A percentile compares a stretch with the other conserved stretches of the same genome.
Conservation (phyloP, 1,140 invertebrate species). For the Apolygus lucorum region DNA sequence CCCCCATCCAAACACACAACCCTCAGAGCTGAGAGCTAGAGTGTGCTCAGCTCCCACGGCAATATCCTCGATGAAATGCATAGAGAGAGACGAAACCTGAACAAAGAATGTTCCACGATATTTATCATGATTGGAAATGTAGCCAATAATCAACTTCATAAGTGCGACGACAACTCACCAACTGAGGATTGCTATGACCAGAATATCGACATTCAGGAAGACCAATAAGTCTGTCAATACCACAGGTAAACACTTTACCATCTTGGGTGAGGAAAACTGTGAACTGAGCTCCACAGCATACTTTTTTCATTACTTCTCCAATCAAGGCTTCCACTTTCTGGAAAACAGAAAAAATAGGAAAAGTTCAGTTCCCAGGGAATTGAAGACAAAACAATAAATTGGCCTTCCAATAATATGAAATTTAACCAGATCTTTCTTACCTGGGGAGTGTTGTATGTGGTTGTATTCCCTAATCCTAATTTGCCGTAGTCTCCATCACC, state of each 20-base stretch:
- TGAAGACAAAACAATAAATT: too few species aligned
- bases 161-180: slow-evolving; percentile 30
- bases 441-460: slow-evolving; percentile 46
- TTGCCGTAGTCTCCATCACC: slow-evolving; percentile 61
- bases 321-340: slow-evolving; percentile 48
- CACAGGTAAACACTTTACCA: slow-evolving; percentile 54
- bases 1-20: slow-evolving; percentile 58
- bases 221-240: slow-evolving; percentile 51
- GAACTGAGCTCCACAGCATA: slow-evolving; percentile 54
- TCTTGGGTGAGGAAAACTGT: slow-evolving; percentile 53
- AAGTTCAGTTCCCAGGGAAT: too few species aligned
- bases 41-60: slow-evolving; percentile 55
- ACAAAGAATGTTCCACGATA: too few species aligned
- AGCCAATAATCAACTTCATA: too few species aligned
- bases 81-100: slow-evolving; percentile 43
- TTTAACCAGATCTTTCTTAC: too few species aligned
- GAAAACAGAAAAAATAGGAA: slow-evolving; percentile 19
- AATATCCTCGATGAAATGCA: slow-evolving; percentile 50
- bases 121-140: too few species aligned
- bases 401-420: too few species aligned
- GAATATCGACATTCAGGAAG: slow-evolving; percentile 43
- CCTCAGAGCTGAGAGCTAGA: slow-evolving; percentile 47
- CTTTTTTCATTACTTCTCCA: slow-evolving; percentile 49
- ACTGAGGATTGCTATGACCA: slow-evolving; percentile 42
- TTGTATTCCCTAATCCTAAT: slow-evolving; percentile 50